phyloP scores from a whole-genome alignment of 2,113 vertebrate species.

The Sinosuthora webbiana region DNA sequence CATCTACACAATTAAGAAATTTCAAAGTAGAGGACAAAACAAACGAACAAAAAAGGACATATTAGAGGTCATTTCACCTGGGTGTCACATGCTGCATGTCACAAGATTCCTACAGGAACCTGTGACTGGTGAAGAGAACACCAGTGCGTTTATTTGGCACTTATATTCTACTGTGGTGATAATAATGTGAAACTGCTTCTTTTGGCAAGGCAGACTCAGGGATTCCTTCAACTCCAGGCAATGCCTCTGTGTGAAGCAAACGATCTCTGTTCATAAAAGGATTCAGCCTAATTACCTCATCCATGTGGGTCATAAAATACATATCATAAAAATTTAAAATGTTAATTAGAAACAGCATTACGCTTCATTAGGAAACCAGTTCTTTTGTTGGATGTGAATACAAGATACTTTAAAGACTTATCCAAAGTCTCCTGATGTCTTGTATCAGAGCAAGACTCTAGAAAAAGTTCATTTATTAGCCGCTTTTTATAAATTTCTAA shows the following conservation, averaged over 20 bases:
- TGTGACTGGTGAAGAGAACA: neutral
- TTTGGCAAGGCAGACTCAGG: neutral
- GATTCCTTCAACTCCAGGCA: neutral
- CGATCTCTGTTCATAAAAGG: neutral
- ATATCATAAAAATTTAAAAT: neutral
- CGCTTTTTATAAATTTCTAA: neutral
- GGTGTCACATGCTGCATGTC: neutral
- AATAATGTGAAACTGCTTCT: neutral
- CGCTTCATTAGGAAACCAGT: neutral
- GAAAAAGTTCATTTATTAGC: neutral
- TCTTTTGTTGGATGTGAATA: neutral
- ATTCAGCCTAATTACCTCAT: neutral
- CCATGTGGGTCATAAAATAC: neutral
- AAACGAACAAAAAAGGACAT: neutral
- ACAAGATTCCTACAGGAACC: neutral
- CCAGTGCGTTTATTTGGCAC: neutral
- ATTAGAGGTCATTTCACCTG: neutral
- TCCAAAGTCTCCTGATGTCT: neutral
- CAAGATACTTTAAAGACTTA: neutral
- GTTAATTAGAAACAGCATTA: neutral
- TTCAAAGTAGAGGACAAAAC: neutral
- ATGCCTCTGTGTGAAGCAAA: neutral
- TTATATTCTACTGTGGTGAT: neutral
- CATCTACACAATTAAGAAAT: neutral
- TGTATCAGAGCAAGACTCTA: neutral